Evolutionary conservation across 2,113 vertebrate genomes (phyloP).

Genomic region (Todiramphus saurophagus): DNA sequence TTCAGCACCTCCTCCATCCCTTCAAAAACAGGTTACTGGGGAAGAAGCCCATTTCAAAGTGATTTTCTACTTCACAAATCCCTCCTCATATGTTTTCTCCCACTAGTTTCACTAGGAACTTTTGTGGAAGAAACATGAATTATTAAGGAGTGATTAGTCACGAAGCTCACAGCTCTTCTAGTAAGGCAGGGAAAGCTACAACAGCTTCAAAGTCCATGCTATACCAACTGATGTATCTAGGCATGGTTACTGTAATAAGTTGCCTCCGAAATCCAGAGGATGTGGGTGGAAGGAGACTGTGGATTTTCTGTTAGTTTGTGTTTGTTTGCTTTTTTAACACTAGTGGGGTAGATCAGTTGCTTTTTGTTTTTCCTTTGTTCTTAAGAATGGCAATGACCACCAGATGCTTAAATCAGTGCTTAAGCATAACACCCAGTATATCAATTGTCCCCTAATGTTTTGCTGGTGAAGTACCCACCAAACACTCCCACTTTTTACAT

Average conservation of each 20-base stretch:
- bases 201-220: background rate
- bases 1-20: background rate
- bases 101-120: background rate
- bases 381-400: background rate
- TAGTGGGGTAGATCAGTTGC: background rate
- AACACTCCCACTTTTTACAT: background rate
- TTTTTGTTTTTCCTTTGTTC: background rate
- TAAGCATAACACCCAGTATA: background rate
- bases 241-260: background rate
- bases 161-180: background rate
- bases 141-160: constrained; percentile 31
- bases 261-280: background rate
- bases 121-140: background rate
- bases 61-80: constrained; percentile 9
- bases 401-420: background rate
- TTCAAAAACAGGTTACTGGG: background rate
- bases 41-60: background rate
- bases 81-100: background rate
- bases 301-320: background rate
- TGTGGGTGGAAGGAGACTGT: background rate
- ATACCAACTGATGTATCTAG: background rate
- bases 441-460: background rate
- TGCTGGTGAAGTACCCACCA: background rate
- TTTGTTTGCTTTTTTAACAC: too few species aligned
- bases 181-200: background rate